Base-by-base conservation (phyloP, 2,113 vertebrate species). In the Pluvialis apricaria region DNA sequence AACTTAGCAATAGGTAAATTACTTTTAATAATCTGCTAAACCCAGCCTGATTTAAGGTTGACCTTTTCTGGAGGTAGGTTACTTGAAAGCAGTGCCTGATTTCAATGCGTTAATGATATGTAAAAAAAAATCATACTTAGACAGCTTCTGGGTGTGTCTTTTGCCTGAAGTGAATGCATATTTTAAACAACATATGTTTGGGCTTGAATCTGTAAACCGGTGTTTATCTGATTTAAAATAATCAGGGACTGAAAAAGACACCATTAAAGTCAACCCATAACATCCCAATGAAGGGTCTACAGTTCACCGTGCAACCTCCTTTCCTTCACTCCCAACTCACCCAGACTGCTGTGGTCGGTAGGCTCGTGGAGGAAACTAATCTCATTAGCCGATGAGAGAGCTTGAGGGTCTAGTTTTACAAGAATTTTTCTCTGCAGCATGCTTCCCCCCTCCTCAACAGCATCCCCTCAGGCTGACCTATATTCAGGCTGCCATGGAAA, bases 131-230 rank as follows among this genome's bases (percentile, higher is more conserved):
- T 62, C 51, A 78, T 47, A 92, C 45, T 85, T 77, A 84, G 31
- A 75, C 61, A 77, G 36, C 75, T 96, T 94, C 78, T 96, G 76
- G 84, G 92, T 90, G 84, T 94, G 94, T 62, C 94, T 85, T 93
- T 90, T 81, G 84, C 89, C 93, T 95, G 72, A 93, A 95, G 91
- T 87, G 40, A 96, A 93, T 49, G 31, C 51, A 57, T 82, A 87
- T 93, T 93, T 96, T 85, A 96, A 93, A 90, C 64, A 95, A 88
- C 29, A 2, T 84, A 58, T 16, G 93, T 81, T 86, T 90, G 55
- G 93, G 82, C 91, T 94, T 95, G 92, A 85, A 80, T 85, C 49
- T 72, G 25, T 90, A 96, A 90, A 73, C 6, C 19, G 2, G 0
- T 54, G 49, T 90, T 89, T 83, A 91, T 88, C 71, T 89, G 51